Evolutionary conservation across 1,140 invertebrate genomes (phyloP), one percentile per base, ranked within the genome.

Genomic region (Neodiprion virginianus): DNA sequence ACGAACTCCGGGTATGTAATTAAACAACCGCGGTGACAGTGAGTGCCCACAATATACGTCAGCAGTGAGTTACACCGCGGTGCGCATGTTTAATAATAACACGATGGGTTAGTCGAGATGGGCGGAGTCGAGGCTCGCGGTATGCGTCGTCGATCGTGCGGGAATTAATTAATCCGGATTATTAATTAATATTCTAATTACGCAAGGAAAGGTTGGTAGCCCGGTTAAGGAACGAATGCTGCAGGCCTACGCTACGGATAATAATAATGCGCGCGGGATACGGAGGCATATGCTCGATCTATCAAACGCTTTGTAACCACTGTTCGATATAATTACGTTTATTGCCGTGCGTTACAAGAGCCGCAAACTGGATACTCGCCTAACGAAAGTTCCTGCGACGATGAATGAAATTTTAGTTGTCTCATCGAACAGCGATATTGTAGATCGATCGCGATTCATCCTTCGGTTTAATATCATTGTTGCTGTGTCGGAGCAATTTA

Each of bases 181-280:
- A 17, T 61, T 61, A 61, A 61, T 61, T 61, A 61, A 61, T 61
- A 61, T 8, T 61, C 53, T 61, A 61, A 61, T 61, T 61, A 61
- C 53, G 8, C n/a, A 17, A 61, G 53, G 7, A 61, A 8, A 7
- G 53, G 11, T 61, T 61, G 53, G n/a, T 61, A 40, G 28, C 28
- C 53, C 53, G n/a, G 53, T 61, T n/a, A 61, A 61, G 53, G 53
- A 14, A 17, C 8, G 11, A 12, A 17, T 5, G 53, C n/a, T 61
- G n/a, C 53, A 17, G 28, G 28, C 53, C 11, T 61, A 7, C 28
- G 28, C 28, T 40, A 2, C 1, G 28, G 28, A 2, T 40, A 40
- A 40, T 40, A 61, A 61, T 61, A 61, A 61, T 40, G n/a, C n/a
- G 53, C 53, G 53, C 53, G n/a, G n/a, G 53, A 61, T 17, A 61